Percentiles rank a stretch among this genome's conserved stretches.
These are phyloP conservation scores for Bombus consobrinus DNA, from an alignment of 1,140 invertebrate species.

Conservation along the genomic window DNA sequence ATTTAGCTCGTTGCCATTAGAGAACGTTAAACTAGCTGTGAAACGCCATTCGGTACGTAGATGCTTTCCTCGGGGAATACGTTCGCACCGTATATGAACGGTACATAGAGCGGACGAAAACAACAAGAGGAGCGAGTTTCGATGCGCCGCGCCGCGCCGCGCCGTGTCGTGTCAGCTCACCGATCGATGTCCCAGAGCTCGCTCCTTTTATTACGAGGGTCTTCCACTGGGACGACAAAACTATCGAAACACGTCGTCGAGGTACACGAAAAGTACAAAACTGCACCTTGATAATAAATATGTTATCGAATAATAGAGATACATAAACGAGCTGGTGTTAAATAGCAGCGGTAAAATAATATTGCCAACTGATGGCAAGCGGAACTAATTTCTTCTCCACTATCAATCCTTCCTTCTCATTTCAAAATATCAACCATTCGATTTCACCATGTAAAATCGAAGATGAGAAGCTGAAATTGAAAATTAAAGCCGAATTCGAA, in stretches of 20 bases:
- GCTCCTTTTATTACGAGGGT: not conserved
- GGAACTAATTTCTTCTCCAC: not conserved
- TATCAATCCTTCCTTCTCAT: not conserved
- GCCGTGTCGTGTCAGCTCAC: not conserved
- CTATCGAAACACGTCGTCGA: not conserved
- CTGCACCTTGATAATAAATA: constrained; percentile 15
- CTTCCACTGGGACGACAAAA: not conserved
- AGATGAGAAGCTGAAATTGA: not conserved
- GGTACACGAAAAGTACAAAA: not conserved
- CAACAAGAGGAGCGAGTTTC: constrained; percentile 9
- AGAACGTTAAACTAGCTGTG: not conserved
- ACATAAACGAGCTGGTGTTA: constrained; percentile 15
- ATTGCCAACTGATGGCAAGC: not conserved
- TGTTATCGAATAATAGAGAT: not conserved
- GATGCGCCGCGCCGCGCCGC: not conserved
- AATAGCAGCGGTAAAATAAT: not conserved
- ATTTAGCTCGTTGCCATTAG: not conserved
- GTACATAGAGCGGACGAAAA: not conserved
- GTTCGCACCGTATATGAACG: not conserved
- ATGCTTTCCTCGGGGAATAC: not conserved
- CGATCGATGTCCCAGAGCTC: constrained; percentile 1
- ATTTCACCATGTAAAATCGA: not conserved
- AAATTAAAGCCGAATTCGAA: not conserved
- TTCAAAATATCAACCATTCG: not conserved
- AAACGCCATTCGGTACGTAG: not conserved